Percentiles rank a stretch among this genome's conserved stretches.
These are phyloP conservation scores for Pycnonotus jocosus DNA, from an alignment of 2,113 vertebrate genomes.

Conservation along the genomic window DNA sequence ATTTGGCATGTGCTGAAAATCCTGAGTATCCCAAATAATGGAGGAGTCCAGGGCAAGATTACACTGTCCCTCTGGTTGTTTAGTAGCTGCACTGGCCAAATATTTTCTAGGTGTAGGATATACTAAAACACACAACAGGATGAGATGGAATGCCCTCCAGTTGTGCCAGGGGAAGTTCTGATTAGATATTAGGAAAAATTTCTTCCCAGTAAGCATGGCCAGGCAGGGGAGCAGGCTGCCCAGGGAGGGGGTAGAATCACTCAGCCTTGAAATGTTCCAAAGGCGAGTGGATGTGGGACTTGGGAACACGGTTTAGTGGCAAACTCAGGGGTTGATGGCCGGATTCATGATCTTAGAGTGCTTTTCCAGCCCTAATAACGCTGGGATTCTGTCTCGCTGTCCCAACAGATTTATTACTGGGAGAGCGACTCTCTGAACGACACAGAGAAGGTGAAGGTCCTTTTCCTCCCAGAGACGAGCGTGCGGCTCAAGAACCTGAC, in stretches of 20 bases:
- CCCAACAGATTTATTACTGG: constrained; percentile 87
- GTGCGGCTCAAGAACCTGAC: constrained; percentile 87
- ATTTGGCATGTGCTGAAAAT: background rate
- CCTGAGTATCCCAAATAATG: fast-evolving
- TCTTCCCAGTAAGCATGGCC: background rate
- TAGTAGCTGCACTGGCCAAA: background rate
- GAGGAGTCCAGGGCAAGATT: background rate
- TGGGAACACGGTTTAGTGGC: fast-evolving
- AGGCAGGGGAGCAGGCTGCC: background rate
- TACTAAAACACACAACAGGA: background rate
- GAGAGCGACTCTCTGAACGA: constrained; percentile 83
- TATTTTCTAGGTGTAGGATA: background rate
- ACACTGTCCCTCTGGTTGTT: background rate
- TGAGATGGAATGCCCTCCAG: background rate
- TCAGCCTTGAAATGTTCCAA: background rate
- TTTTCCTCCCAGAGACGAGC: constrained; percentile 84
- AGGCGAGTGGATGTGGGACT: background rate
- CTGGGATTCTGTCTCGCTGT: background rate
- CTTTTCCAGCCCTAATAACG: background rate
- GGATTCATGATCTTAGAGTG: background rate
- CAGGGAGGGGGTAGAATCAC: background rate
- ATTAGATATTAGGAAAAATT: background rate
- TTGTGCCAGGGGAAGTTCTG: background rate
- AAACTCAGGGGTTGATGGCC: background rate
- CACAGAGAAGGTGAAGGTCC: constrained; percentile 86